Conservation (phyloP, 2,797 vertebrate genomes). For the Lepilemur septentrionalis region DNA sequence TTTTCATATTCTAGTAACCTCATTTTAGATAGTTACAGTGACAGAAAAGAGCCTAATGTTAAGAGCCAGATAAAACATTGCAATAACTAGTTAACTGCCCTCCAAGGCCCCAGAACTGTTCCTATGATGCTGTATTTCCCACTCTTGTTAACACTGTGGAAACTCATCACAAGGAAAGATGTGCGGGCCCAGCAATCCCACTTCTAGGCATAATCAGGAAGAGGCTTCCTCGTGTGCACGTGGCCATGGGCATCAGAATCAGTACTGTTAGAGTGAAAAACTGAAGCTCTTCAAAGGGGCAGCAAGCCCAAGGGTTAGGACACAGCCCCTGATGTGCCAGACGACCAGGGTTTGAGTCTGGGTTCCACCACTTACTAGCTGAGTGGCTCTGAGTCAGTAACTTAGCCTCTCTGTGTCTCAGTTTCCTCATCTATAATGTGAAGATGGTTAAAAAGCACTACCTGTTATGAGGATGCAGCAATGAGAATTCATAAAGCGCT, state of each 20-base stretch:
- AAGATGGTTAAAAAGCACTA: not conserved
- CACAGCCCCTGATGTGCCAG: no score
- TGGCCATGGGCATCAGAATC: no score
- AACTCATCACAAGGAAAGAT: not conserved
- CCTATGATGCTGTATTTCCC: not conserved
- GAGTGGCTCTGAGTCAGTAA: not conserved
- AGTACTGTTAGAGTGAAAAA: not conserved
- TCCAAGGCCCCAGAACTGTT: not conserved
- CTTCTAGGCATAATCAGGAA: not conserved
- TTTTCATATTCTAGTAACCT: not conserved
- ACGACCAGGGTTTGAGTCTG: not conserved
- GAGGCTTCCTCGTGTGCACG: not conserved
- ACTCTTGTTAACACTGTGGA: not conserved
- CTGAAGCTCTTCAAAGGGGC: not conserved
- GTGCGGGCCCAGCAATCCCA: not conserved
- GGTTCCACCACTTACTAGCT: not conserved
- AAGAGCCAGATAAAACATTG: not conserved
- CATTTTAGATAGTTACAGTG: not conserved
- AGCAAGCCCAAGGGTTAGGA: not conserved
- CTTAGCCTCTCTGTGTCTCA: not conserved
- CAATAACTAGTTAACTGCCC: not conserved
- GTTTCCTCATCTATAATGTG: not conserved
- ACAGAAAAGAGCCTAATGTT: not conserved
- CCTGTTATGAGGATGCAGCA: not conserved
- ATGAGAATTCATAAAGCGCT: not conserved